Evolutionary conservation across 2,888 invertebrate species (phyloP), one percentile per base, ranked within the genome.

Genomic region (Neria commutata): DNA sequence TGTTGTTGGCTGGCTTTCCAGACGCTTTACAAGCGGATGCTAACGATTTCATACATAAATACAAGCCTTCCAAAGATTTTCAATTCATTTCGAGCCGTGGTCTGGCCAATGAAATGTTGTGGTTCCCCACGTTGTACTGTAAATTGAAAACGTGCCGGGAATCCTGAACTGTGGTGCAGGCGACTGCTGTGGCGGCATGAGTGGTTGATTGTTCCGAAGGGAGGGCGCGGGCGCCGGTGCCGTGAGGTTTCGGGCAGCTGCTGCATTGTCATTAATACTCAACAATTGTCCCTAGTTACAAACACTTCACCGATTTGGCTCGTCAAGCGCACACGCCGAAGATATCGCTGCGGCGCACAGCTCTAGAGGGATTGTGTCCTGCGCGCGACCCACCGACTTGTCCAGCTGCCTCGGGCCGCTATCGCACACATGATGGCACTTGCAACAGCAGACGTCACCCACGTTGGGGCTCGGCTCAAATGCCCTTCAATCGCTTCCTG

Each of bases 401-500:
- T 74, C 86, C 89, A 54, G 85, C 88, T 6, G 89, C 90, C 24
- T 86, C 89, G 16, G 86, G 86, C 72, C 83, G 89, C 62, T 95
- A 92, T 81, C 87, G 95, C 54, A 92, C 92, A 1, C 87, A 91
- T 55, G 94, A 94, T 75, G 95, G 95, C 33, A 91, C 92, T 33
- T 95, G 95, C 81, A 95, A 95, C 82, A 95, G 95, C 82, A 81
- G 88, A 53, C 84, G 85, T 54, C 85, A 90, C 52, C 88, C 89
- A 1, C 86, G 91, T 78, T 91, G 91, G 88, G 95, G 95, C 0
- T 88, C 92, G 4, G 87, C 92, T 1, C 88, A 92, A 85, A 88
- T 91, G 63, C 90, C 93, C 0, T 91, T 94, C 75, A 89, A 90
- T 72, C 86, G 95, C 45, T 91, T 94, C 78, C 82, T 94, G 26